These are phyloP conservation scores for Leguminivora glycinivorella DNA, from an alignment of 1,140 invertebrate genomes.

Conservation along the genomic window DNA sequence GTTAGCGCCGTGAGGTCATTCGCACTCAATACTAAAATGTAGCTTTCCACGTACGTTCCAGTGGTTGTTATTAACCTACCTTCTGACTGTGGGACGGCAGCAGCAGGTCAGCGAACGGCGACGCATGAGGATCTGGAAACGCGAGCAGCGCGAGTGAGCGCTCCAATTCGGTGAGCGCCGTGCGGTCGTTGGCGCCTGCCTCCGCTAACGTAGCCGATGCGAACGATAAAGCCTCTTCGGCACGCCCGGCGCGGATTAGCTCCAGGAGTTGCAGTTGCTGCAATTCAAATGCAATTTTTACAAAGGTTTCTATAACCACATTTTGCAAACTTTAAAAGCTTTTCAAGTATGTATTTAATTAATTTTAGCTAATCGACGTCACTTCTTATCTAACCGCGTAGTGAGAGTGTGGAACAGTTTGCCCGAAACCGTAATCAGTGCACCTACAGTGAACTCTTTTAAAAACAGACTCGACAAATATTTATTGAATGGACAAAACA, in stretches of 20 bases:
- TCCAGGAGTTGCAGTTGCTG: slow-evolving; percentile 97
- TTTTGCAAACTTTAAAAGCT: too few relatives aligned
- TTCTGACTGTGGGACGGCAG: slow-evolving; percentile 95
- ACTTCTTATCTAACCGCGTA: too few relatives aligned
- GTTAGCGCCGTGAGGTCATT: too few relatives aligned
- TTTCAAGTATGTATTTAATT: too few relatives aligned
- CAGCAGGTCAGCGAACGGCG: slow-evolving; percentile 97
- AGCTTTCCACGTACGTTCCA: background rate
- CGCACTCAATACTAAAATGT: too few relatives aligned
- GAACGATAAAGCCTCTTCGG: slow-evolving; percentile 97
- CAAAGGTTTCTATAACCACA: background rate
- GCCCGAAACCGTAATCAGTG: too few relatives aligned
- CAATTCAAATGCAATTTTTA: slow-evolving; percentile 21
- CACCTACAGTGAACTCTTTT: too few relatives aligned
- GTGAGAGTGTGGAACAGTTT: too few relatives aligned
- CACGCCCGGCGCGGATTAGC: slow-evolving; percentile 89
- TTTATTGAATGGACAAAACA: too few relatives aligned
- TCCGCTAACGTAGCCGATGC: slow-evolving; percentile 96
- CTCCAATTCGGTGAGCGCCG: slow-evolving; percentile 87
- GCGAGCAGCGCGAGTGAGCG: slow-evolving; percentile 96
- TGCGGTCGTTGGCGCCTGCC: slow-evolving; percentile 93
- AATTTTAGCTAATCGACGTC: too few relatives aligned
- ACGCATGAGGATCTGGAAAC: slow-evolving; percentile 96
- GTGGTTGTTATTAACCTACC: slow-evolving; percentile 74
- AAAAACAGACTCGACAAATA: too few relatives aligned